These are phyloP conservation scores for Aspidoscelis tigris DNA, from an alignment of 2,113 vertebrate genomes.

Conservation along the genomic window DNA sequence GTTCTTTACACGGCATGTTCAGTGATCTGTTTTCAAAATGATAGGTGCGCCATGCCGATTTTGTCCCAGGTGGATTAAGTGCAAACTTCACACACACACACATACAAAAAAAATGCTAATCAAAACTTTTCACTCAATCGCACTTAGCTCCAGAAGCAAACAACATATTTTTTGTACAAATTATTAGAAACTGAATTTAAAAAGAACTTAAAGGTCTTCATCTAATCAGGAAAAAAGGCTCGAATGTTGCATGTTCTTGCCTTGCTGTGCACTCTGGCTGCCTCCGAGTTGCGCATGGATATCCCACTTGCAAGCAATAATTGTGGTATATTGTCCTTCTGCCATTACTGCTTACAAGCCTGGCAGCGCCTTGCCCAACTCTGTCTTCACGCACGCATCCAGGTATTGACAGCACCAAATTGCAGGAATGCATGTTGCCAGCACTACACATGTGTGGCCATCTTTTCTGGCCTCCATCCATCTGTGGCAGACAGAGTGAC, in stretches of 20 bases:
- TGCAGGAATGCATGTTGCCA: no score
- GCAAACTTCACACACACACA: neutral
- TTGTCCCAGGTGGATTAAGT: constrained; percentile 26
- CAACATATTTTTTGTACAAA: neutral
- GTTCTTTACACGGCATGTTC: neutral
- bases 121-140: constrained; percentile 17
- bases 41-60: constrained; percentile 4
- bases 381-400: no score
- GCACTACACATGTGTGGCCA: no score
- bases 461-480: no score
- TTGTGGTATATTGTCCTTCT: no score
- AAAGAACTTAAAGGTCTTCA: neutral
- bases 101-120: neutral
- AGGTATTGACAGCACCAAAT: no score
- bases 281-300: no score
- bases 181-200: constrained; percentile 31
- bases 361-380: no score
- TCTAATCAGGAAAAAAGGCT: constrained; percentile 13
- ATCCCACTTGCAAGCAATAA: no score
- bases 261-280: constrained; percentile 40
- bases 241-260: constrained; percentile 24
- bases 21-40: neutral
- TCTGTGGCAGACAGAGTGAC: no score
- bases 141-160: neutral
- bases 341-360: no score